Conservation (phyloP, 2,113 vertebrate genomes). For the Nanorana parkeri region DNA sequence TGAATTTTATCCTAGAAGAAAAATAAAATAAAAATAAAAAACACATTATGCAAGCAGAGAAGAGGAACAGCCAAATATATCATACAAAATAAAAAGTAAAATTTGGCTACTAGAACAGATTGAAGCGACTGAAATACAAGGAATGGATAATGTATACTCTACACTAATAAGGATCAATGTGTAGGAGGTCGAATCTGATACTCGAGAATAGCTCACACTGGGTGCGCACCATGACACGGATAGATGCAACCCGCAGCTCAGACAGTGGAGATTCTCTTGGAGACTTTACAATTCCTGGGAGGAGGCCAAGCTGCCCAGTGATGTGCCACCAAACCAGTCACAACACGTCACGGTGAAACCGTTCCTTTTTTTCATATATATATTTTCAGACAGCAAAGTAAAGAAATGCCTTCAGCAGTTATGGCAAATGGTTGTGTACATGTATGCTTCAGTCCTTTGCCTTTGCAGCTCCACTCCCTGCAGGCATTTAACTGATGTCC, state of each 20-base stretch:
- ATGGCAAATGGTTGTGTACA: constrained; percentile 82
- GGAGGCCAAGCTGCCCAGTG: constrained; percentile 51
- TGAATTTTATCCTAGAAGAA: constrained; percentile 62
- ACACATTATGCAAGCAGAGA: constrained; percentile 85
- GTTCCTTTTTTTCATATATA: constrained; percentile 69
- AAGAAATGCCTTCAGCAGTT: constrained; percentile 91
- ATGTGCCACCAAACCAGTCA: constrained; percentile 48
- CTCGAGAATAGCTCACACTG: constrained; percentile 84
- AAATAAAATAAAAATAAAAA: constrained; percentile 80
- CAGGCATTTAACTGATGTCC: constrained; percentile 66
- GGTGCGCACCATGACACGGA: constrained; percentile 74
- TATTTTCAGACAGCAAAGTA: constrained; percentile 73
- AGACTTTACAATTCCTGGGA: constrained; percentile 53
- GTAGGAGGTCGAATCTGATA: constrained; percentile 82
- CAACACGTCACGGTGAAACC: constrained; percentile 67
- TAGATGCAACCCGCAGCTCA: constrained; percentile 56
- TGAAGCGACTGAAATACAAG: constrained; percentile 88
- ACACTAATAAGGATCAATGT: constrained; percentile 84
- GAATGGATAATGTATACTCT: constrained; percentile 91
- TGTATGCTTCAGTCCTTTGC: constrained; percentile 86
- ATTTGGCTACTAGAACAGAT: constrained; percentile 78
- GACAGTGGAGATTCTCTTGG: constrained; percentile 42
- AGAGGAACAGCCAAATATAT: constrained; percentile 77
- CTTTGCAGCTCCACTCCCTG: constrained; percentile 83
- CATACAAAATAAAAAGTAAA: constrained; percentile 68